Base-by-base conservation (phyloP, 2,113 vertebrate species). In the Atlantisia rogersi region DNA sequence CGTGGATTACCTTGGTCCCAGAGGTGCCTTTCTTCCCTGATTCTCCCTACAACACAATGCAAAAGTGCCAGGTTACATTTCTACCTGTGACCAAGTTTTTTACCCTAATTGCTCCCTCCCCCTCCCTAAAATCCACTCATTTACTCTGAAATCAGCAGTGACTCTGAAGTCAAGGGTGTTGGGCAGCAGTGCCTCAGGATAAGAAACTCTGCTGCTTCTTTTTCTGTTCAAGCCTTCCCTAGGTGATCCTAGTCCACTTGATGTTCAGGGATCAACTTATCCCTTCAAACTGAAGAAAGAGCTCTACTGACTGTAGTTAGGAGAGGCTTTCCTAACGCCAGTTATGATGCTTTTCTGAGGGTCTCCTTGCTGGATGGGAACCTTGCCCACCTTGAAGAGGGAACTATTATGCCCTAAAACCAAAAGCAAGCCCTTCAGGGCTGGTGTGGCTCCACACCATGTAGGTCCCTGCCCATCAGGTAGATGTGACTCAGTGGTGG, bases 1-100 rank as follows among this genome's bases (percentile, higher is more conserved):
- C 24, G 5, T 22, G 14, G 64, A 25, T 92, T 95, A 98, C 98
- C 98, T 97, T 97, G 4, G 60, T 44, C 83, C 98, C 98, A 59
- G 58, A 64, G 24, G 97, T 95, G 82, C 98, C 98, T 91, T 97
- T 98, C 24, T 44, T 28, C 89, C 98, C 98, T 68, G 89, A 8
- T 25, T 95, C 77, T 69, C 98, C 98, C 98, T 98, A 55, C 25
- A 86, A 92, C 10, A 56, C 40, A 88, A 20, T 0, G 4, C 46
- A 86, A 15, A 85, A 88, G 40, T 11, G 7, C 25, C 12, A 28
- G 24, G 14, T 86, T 89, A 86, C 17, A 19, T 59, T 74, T 74
- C 65, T 17, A 42, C 17, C 56, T 3, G 2, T 20, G 20, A 67
- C 21, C 9, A 60, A 21, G 4, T 10, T 68, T 75, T 85, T 64